These are phyloP conservation scores for Lordiphosa stackelbergi DNA, from an alignment of 1,140 invertebrate species.

Conservation along the genomic window DNA sequence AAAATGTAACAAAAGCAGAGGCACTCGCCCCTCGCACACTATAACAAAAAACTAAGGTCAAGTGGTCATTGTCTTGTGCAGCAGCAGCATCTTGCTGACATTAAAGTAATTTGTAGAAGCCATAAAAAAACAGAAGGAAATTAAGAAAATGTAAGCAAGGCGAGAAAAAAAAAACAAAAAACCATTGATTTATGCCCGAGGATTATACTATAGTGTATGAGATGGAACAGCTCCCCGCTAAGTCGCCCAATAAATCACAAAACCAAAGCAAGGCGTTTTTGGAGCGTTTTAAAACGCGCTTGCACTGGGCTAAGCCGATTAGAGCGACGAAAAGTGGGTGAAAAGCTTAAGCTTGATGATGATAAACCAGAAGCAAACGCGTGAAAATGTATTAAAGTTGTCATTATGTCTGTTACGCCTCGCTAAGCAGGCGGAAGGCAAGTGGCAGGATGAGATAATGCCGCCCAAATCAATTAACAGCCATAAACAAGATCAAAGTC, in stretches of 20 bases:
- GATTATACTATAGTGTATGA: conserved; percentile 14
- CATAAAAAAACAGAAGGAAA: conserved; percentile 25
- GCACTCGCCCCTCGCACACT: not conserved
- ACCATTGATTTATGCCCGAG: conserved; percentile 30
- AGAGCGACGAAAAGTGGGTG: conserved; percentile 16
- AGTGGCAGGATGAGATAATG: not conserved
- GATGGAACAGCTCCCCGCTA: not conserved
- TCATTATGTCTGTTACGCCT: conserved; percentile 39
- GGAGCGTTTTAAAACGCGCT: conserved; percentile 29
- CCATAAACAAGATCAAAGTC: conserved; percentile 48
- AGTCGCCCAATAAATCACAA: conserved; percentile 32
- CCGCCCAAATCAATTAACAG: conserved; percentile 46
- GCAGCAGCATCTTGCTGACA: conserved; percentile 22
- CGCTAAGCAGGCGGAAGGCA: conserved; percentile 18
- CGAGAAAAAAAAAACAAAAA: conserved; percentile 15
- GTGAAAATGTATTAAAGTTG: conserved; percentile 28
- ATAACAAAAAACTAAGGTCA: conserved; percentile 45
- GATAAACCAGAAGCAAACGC: conserved; percentile 17
- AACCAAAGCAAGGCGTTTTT: conserved; percentile 12
- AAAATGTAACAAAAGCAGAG: conserved; percentile 31
- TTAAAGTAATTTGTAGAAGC: conserved; percentile 46
- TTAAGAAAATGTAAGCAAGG: conserved; percentile 24
- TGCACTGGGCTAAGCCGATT: conserved; percentile 30
- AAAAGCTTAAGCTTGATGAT: conserved; percentile 30
- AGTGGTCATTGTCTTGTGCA: conserved; percentile 44